A percentile compares a stretch with the other conserved stretches of the same genome.
phyloP scores from a whole-genome alignment of 2,888 invertebrate species.

The Stenodera caucasica region DNA sequence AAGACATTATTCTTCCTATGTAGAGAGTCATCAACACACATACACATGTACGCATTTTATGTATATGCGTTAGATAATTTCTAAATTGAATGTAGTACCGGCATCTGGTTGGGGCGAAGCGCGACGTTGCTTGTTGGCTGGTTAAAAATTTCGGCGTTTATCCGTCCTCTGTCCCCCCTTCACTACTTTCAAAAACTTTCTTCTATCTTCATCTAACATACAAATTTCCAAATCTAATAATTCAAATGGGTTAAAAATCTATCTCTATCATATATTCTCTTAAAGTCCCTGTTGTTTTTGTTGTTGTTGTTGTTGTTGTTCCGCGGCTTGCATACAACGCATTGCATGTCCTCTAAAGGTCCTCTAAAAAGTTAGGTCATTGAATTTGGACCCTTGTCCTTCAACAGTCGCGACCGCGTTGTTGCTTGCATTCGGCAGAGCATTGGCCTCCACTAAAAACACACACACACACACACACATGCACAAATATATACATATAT shows the following conservation, averaged over 20 bases:
- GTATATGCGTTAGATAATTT: slow-evolving; percentile 22
- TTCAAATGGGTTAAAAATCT: slow-evolving; percentile 1
- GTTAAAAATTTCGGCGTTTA: slow-evolving; percentile 4
- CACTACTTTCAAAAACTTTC: neutral
- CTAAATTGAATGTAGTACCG: slow-evolving; percentile 24
- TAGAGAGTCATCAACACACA: neutral
- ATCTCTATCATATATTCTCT: neutral
- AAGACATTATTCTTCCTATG: neutral
- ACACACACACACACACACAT: slow-evolving; percentile 10
- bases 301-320: slow-evolving; percentile 1
- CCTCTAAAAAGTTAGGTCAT: slow-evolving; percentile 58
- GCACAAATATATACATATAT: neutral
- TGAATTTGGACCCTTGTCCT: slow-evolving; percentile 59
- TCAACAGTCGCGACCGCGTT: slow-evolving; percentile 50
- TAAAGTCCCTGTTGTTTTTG: neutral
- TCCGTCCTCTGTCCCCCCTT: slow-evolving; percentile 12
- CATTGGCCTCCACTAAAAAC: slow-evolving; percentile 46
- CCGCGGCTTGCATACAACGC: slow-evolving; percentile 45
- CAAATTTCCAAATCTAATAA: neutral
- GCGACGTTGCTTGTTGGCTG: slow-evolving; percentile 10
- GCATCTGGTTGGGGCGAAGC: slow-evolving; percentile 24
- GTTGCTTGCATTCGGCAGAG: slow-evolving; percentile 49
- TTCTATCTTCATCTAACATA: neutral
- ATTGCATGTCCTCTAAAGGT: slow-evolving; percentile 57
- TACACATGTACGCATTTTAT: neutral